Evolutionary conservation across 1,140 invertebrate species (phyloP).

Genomic region (Drosophila grimshawi): DNA sequence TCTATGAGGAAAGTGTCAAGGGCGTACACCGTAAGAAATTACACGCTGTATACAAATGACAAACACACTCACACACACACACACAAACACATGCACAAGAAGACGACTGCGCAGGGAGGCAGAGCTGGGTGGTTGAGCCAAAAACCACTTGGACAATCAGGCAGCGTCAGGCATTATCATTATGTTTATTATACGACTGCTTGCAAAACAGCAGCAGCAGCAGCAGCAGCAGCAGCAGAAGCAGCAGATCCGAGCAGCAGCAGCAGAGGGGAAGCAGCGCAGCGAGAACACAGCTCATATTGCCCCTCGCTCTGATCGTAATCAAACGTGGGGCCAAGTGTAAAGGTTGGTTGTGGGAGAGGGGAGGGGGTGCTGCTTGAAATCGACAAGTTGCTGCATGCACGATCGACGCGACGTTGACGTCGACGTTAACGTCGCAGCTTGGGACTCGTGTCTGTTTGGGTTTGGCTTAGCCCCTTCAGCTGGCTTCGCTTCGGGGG

Average conservation of each 20-base stretch:
- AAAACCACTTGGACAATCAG: conserved; percentile 65
- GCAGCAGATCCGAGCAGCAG: conserved; percentile 23
- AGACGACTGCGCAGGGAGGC: conserved; percentile 42
- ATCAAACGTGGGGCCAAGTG: conserved; percentile 65
- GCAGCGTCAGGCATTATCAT: conserved; percentile 76
- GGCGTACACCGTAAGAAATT: conserved; percentile 19
- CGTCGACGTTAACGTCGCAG: conserved; percentile 10
- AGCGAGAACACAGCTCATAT: conserved; percentile 57
- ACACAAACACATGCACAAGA: conserved; percentile 14
- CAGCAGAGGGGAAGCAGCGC: conserved; percentile 16
- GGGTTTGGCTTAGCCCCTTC: conserved; percentile 24
- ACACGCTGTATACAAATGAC: conserved; percentile 35
- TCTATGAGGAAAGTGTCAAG: conserved; percentile 63
- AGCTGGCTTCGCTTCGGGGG: conserved; percentile 36
- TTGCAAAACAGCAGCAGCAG: conserved; percentile 37
- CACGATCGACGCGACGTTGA: conserved; percentile 52
- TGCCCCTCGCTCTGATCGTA: conserved; percentile 72
- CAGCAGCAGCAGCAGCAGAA: conserved; percentile 31
- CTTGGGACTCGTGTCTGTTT: conserved; percentile 34
- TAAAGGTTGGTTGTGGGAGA: conserved; percentile 18
- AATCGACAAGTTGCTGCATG: conserved; percentile 78
- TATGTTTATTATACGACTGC: conserved; percentile 75
- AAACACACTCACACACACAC: conserved; percentile 60
- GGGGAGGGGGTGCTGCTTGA: conserved; percentile 36
- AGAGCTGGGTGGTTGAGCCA: neutral